Conservation (phyloP, 2,797 vertebrate genomes). For the Austrolebias charrua region DNA sequence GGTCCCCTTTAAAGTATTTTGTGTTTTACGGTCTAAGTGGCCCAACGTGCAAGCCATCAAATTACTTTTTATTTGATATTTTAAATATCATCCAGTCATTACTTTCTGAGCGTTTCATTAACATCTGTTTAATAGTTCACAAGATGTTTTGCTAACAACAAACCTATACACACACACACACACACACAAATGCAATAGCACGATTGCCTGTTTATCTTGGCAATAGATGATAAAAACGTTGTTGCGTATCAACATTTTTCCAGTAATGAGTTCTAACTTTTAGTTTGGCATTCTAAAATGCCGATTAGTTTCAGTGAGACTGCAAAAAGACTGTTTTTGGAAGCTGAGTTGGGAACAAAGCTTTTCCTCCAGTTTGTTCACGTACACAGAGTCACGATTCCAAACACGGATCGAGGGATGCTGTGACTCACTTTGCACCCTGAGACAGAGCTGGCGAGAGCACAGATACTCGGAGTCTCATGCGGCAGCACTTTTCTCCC, state of each 20-base stretch:
- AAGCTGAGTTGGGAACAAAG: conserved; percentile 47
- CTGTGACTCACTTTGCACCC: conserved; percentile 62
- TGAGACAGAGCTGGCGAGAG: conserved; percentile 58
- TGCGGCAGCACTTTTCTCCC: conserved; percentile 25
- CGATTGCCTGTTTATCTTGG: too few species aligned
- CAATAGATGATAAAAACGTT: too few species aligned
- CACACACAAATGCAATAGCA: too few species aligned
- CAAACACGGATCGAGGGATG: conserved; percentile 49
- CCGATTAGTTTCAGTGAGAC: conserved; percentile 32
- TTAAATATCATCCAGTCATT: too few species aligned
- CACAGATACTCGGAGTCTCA: conserved; percentile 31
- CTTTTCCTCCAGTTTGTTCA: conserved; percentile 57
- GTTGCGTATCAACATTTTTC: not conserved
- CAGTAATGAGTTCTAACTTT: not conserved
- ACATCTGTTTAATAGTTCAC: too few species aligned
- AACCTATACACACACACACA: too few species aligned
- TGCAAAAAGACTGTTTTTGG: conserved; percentile 32
- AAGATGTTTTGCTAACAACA: too few species aligned
- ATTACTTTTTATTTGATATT: too few species aligned
- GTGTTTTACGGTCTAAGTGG: too few species aligned
- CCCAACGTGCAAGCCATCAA: too few species aligned
- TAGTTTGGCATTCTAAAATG: conserved; percentile 7
- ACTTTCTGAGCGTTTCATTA: too few species aligned
- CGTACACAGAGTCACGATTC: conserved; percentile 68
- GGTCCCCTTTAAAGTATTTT: too few species aligned